Conservation (phyloP, 1,140 invertebrate species). For the Tetraneura akinire region DNA sequence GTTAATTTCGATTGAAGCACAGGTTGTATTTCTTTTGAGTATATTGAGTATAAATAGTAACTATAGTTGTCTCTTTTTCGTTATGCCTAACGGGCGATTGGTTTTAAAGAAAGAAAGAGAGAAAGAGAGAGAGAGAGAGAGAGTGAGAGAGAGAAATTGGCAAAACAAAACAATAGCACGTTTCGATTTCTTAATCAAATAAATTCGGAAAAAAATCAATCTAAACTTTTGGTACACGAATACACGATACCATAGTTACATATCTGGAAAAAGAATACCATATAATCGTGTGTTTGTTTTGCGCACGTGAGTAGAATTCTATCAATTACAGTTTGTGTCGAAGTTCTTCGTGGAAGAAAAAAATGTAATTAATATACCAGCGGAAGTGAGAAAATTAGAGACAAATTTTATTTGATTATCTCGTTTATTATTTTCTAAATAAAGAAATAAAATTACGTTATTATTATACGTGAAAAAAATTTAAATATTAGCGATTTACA, state of each 20-base stretch:
- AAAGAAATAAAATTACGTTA: too few species aligned
- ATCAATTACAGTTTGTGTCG: not conserved
- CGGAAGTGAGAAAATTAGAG: not conserved
- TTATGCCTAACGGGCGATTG: not conserved
- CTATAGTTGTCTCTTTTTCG: not conserved
- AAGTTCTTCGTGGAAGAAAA: not conserved
- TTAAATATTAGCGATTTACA: too few species aligned
- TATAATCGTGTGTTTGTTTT: not conserved
- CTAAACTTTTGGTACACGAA: not conserved
- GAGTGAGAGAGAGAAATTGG: too few species aligned
- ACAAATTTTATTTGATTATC: too few species aligned
- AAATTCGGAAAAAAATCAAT: not conserved
- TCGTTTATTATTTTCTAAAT: too few species aligned
- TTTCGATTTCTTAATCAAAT: constrained; percentile 12
- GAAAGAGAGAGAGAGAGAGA: not conserved
- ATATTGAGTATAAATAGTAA: not conserved
- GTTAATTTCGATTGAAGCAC: not conserved
- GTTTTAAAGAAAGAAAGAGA: not conserved
- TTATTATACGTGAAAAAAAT: too few species aligned
- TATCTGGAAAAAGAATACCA: not conserved
- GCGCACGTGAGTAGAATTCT: not conserved
- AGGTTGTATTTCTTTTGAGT: constrained; percentile 15
- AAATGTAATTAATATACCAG: not conserved
- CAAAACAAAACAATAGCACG: not conserved
- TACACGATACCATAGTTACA: not conserved